Conservation (phyloP, 2,113 vertebrate genomes). For the Progne subis region DNA sequence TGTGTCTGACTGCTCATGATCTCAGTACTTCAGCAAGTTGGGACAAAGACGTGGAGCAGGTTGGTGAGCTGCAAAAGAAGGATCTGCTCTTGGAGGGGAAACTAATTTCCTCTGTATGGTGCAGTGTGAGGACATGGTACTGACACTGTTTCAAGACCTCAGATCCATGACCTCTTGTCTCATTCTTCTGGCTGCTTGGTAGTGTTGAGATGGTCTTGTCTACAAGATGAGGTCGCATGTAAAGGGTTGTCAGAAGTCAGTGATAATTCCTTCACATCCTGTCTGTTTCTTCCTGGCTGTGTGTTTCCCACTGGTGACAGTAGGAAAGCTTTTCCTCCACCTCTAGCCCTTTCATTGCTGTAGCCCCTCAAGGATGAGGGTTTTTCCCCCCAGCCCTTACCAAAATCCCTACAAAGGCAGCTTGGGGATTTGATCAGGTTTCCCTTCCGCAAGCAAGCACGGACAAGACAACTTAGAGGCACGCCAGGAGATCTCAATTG, state of each 20-base stretch:
- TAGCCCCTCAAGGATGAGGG: not conserved
- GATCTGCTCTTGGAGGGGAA: not conserved
- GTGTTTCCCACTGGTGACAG: not conserved
- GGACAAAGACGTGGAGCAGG: not conserved
- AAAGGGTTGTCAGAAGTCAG: not conserved
- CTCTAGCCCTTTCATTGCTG: not conserved
- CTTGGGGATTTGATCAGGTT: not conserved
- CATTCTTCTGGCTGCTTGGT: not conserved
- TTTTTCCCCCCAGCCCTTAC: not conserved
- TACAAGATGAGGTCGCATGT: not conserved
- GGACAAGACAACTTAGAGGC: not conserved
- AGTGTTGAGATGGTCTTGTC: not conserved
- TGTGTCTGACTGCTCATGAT: accelerated
- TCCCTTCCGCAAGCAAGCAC: not conserved
- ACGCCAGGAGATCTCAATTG: not conserved
- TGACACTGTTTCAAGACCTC: not conserved
- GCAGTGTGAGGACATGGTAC: not conserved
- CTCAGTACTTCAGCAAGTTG: not conserved
- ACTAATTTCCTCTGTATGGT: not conserved
- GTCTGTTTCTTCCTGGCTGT: not conserved
- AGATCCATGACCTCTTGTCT: not conserved
- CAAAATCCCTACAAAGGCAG: not conserved
- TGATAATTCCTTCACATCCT: not conserved
- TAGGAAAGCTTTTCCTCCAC: not conserved
- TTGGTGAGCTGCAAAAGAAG: not conserved